Evolutionary conservation across 2,888 invertebrate genomes (phyloP).

Genomic region (Thalpophila matura): DNA sequence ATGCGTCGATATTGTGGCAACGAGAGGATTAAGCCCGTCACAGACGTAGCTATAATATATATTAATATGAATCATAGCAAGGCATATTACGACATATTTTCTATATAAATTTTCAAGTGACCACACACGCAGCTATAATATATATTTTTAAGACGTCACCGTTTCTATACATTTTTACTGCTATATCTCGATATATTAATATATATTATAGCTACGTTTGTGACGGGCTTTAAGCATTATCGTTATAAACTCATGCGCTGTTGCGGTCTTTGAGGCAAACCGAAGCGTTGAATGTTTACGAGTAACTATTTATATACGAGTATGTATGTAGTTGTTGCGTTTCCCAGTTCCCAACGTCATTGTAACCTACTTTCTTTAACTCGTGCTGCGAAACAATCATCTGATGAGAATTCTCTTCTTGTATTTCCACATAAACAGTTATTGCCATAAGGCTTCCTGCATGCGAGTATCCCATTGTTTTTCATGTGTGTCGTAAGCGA

Average conservation of each 20-base stretch:
- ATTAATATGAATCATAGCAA: no score
- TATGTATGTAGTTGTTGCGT: neutral
- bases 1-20: neutral
- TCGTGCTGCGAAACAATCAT: slow-evolving; percentile 18
- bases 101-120: no score
- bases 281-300: slow-evolving; percentile 16
- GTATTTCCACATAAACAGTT: slow-evolving; percentile 39
- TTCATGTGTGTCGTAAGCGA: slow-evolving; percentile 46
- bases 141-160: no score
- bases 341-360: slow-evolving; percentile 14
- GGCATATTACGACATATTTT: no score
- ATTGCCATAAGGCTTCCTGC: slow-evolving; percentile 14
- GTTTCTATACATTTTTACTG: no score
- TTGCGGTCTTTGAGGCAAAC: slow-evolving; percentile 15
- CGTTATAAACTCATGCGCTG: neutral
- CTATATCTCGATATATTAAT: no score
- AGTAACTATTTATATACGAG: neutral
- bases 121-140: no score
- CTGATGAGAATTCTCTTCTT: slow-evolving; percentile 30
- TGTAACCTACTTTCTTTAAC: slow-evolving; percentile 40
- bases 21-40: neutral
- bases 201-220: no score
- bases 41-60: no score
- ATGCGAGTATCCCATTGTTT: slow-evolving; percentile 38
- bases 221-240: no score